These are phyloP conservation scores for Formica exsecta DNA, from an alignment of 1,140 invertebrate species.

Conservation along the genomic window DNA sequence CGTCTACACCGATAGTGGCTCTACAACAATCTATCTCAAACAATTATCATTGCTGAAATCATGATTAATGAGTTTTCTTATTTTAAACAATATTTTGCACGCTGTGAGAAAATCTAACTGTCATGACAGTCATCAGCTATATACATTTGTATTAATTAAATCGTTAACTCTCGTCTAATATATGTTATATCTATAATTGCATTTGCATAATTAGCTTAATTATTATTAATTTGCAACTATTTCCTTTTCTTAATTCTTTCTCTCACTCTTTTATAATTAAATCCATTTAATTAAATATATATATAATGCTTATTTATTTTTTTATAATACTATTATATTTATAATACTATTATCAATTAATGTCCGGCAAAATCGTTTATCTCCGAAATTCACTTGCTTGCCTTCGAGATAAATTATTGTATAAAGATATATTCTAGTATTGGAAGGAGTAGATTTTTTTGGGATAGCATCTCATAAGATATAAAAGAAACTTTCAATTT, in stretches of 20 bases:
- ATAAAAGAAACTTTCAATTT: no score
- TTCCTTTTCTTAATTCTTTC: neutral
- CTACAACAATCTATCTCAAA: neutral
- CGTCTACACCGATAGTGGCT: neutral
- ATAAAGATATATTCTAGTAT: no score
- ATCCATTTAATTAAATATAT: conserved; percentile 3
- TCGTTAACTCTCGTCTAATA: neutral
- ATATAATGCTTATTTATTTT: neutral
- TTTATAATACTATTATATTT: neutral
- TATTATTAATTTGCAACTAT: neutral
- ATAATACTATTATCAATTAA: neutral
- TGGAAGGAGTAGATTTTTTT: no score
- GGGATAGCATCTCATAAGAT: no score
- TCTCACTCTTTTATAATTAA: neutral
- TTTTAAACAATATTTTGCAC: conserved; percentile 4
- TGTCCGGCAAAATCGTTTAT: neutral
- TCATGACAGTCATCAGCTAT: neutral
- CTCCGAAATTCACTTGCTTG: neutral
- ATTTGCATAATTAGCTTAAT: neutral
- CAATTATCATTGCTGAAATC: neutral
- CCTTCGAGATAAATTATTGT: neutral
- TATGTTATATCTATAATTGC: neutral
- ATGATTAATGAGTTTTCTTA: neutral
- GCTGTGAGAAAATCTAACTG: neutral
- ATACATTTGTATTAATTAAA: neutral